phyloP scores from a whole-genome alignment of 2,888 invertebrate genomes.

The Cerastis leucographa region DNA sequence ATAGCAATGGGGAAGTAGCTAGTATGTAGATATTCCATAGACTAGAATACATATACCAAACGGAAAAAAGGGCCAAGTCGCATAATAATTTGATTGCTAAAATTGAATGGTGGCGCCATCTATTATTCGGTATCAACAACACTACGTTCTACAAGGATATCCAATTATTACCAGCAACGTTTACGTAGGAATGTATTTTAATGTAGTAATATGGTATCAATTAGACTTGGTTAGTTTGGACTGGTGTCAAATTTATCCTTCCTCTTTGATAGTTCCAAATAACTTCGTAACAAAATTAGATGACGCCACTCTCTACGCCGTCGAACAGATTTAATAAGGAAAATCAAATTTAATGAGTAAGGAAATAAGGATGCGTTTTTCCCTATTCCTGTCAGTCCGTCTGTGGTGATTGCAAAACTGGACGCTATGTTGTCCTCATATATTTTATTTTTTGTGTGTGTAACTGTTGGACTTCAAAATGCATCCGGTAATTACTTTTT shows the following conservation, averaged over 20 bases:
- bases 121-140: too few relatives aligned
- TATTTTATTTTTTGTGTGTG: conserved; percentile 23
- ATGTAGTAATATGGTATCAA: too few relatives aligned
- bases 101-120: too few relatives aligned
- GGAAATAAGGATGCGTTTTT: conserved; percentile 14
- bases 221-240: too few relatives aligned
- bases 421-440: background rate
- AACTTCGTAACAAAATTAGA: background rate
- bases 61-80: too few relatives aligned
- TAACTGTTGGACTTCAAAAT: conserved; percentile 20
- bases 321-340: conserved; percentile 6
- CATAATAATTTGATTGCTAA: too few relatives aligned
- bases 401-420: conserved; percentile 13
- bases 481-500: conserved; percentile 16
- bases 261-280: background rate
- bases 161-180: too few relatives aligned
- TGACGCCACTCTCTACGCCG: background rate
- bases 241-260: background rate
- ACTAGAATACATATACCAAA: too few relatives aligned
- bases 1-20: too few relatives aligned
- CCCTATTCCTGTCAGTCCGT: conserved; percentile 22
- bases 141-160: too few relatives aligned
- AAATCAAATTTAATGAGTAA: conserved; percentile 14
- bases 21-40: too few relatives aligned
- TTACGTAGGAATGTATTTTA: too few relatives aligned